phyloP scores from a whole-genome alignment of 2,888 invertebrate genomes.

The Dyspetes luteomarginatus region DNA sequence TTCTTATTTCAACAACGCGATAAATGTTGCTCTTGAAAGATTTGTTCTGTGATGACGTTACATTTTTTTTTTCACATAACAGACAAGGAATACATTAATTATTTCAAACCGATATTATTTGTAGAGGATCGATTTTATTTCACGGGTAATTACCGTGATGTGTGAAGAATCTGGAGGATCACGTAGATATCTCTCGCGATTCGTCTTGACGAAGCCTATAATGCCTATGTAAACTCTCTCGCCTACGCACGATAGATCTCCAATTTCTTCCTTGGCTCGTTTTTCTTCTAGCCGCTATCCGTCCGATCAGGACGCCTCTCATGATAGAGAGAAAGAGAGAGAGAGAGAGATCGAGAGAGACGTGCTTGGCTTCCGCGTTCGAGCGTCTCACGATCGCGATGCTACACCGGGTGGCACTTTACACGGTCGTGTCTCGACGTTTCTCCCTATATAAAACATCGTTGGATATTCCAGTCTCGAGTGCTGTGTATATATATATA shows the following conservation, averaged over 20 bases:
- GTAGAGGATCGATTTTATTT: conserved; percentile 23
- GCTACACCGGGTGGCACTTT: conserved; percentile 65
- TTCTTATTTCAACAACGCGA: too few species aligned
- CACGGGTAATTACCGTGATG: conserved; percentile 30
- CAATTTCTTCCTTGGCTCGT: conserved; percentile 44
- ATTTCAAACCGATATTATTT: conserved; percentile 7
- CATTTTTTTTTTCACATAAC: background rate
- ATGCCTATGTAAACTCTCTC: conserved; percentile 17
- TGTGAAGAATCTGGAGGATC: conserved; percentile 20
- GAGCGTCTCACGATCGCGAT: conserved; percentile 70
- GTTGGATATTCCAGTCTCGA: background rate
- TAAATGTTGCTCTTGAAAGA: background rate
- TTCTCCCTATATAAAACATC: background rate
- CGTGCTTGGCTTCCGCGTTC: conserved; percentile 69
- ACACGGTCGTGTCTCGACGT: conserved; percentile 53
- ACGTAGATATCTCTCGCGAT: conserved; percentile 11
- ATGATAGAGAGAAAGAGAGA: background rate
- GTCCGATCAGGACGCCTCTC: conserved; percentile 55
- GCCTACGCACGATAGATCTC: conserved; percentile 56
- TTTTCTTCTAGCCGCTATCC: conserved; percentile 56
- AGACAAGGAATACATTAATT: too few species aligned
- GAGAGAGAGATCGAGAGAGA: conserved; percentile 5
- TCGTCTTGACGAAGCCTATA: background rate
- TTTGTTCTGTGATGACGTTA: background rate
- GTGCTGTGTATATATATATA: conserved; percentile 17